Evolutionary conservation across 2,113 vertebrate genomes (phyloP).

Genomic region (Penelope pileata): DNA sequence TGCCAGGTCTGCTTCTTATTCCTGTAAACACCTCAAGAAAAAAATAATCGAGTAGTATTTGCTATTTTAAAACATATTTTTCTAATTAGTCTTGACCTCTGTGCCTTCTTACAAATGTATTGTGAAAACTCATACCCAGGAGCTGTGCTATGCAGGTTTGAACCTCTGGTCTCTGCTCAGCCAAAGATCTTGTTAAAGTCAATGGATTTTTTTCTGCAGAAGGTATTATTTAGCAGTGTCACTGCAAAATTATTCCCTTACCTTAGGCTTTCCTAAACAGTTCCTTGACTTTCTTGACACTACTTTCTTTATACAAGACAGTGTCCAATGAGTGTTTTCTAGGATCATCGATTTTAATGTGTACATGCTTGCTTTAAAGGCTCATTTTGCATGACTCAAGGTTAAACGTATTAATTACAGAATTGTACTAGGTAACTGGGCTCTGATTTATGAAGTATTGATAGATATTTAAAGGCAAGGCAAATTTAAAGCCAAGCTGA

Average conservation of each 20-base stretch:
- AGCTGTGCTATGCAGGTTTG: not conserved
- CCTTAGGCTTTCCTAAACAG: not conserved
- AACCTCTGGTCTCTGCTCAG: not conserved
- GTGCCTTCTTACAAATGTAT: not conserved
- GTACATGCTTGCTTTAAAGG: not conserved
- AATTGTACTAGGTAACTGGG: not conserved
- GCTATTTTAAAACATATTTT: not conserved
- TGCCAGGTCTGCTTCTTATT: not conserved
- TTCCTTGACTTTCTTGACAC: not conserved
- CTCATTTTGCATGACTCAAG: constrained; percentile 45
- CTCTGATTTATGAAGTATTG: constrained; percentile 30
- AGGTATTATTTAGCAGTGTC: not conserved
- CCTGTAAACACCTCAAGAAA: not conserved
- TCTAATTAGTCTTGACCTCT: not conserved
- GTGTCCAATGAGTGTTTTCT: not conserved
- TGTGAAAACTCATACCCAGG: not conserved
- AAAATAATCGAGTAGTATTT: not conserved
- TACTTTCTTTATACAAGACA: constrained; percentile 16
- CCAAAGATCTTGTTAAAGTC: not conserved
- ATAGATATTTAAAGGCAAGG: constrained; percentile 4
- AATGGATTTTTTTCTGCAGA: not conserved
- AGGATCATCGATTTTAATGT: constrained; percentile 36
- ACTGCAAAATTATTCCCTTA: constrained; percentile 27
- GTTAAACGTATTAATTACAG: constrained; percentile 43
- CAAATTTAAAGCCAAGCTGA: not conserved